Evolutionary conservation across 2,888 invertebrate genomes (phyloP), one percentile per base, ranked within the genome.

Genomic region (Gandaritis pyraliata): DNA sequence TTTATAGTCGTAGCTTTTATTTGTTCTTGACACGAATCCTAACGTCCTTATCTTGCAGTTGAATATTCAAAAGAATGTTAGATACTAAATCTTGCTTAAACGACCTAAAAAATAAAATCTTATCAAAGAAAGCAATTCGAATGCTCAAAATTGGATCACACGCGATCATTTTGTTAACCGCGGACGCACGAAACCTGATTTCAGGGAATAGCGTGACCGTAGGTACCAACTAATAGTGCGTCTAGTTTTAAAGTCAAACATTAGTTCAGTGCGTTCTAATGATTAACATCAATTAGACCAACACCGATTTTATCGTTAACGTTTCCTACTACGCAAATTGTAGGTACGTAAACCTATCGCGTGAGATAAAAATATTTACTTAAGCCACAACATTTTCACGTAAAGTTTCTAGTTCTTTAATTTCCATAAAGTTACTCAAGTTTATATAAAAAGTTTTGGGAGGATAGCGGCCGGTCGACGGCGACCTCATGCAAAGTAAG

Each of bases 1-100:
- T 88, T 87, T 85, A 88, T 80, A 66, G 80, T 77, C 74, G 63
- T 67, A 70, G 77, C 76, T 83, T 88, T 89, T 88, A 88, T 90
- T 88, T 84, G 80, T 69, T 74, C 80, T 81, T 83, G 87, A 81
- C 89, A 89, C 85, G 87, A 85, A 85, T 81, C 77, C 72, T 70
- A 69, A 47, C 58, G 73, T 73, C 76, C 73, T 70, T 78, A 83
- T 83, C 83, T 83, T 74, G 71, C 71, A 77, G 76, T 82, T 81
- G 76, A 83, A 79, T 73, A 76, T 77, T 77, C 74, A 67, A 70
- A 72, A 69, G 68, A 68, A 69, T 66, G 65, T 64, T 60, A 59
- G 53, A 50, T 59, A 51, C 64, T 62, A 63, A 65, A 64, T 54
- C 61, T 51, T 48, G 38, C 55, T 58, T 45, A 63, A 63, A 67